Evolutionary conservation across 2,888 invertebrate genomes (phyloP).

Genomic region (Lochmaea crataegi): DNA sequence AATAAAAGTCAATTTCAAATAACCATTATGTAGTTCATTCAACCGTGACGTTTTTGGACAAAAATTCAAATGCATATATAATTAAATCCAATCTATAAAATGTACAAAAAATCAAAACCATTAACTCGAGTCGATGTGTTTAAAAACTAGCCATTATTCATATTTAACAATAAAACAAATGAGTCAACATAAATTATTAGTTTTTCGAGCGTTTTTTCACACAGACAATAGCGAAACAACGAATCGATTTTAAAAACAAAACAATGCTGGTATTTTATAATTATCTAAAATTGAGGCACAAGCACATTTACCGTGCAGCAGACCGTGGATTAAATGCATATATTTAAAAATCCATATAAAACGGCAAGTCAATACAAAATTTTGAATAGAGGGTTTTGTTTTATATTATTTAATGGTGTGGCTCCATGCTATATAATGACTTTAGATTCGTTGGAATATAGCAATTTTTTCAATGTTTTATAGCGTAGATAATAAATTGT

Average conservation of each 20-base stretch:
- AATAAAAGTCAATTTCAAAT: slow-evolving; percentile 1
- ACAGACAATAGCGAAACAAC: slow-evolving; percentile 33
- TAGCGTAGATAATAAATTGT: neutral
- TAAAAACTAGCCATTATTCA: slow-evolving; percentile 26
- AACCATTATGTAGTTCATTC: neutral
- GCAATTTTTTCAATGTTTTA: neutral
- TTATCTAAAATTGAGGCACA: slow-evolving; percentile 37
- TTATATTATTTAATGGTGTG: neutral
- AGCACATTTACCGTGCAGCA: slow-evolving; percentile 33
- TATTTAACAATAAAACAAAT: slow-evolving; percentile 26
- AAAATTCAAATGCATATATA: slow-evolving; percentile 24
- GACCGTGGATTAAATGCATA: slow-evolving; percentile 36
- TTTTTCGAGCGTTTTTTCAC: slow-evolving; percentile 31
- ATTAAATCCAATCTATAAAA: slow-evolving; percentile 12
- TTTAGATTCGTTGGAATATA: neutral
- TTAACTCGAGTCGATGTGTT: slow-evolving; percentile 20
- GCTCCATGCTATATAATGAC: neutral
- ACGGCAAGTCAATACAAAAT: neutral
- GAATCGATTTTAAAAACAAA: slow-evolving; percentile 41
- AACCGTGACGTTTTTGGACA: slow-evolving; percentile 5
- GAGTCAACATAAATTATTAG: slow-evolving; percentile 35
- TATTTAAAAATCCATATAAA: slow-evolving; percentile 17
- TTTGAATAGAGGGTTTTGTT: neutral
- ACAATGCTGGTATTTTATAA: slow-evolving; percentile 39
- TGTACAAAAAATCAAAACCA: slow-evolving; percentile 25